Percentiles rank a stretch among this genome's conserved stretches.
These are phyloP conservation scores for Loris lydekkerianus DNA, from an alignment of 2,797 vertebrate species.

Conservation along the genomic window DNA sequence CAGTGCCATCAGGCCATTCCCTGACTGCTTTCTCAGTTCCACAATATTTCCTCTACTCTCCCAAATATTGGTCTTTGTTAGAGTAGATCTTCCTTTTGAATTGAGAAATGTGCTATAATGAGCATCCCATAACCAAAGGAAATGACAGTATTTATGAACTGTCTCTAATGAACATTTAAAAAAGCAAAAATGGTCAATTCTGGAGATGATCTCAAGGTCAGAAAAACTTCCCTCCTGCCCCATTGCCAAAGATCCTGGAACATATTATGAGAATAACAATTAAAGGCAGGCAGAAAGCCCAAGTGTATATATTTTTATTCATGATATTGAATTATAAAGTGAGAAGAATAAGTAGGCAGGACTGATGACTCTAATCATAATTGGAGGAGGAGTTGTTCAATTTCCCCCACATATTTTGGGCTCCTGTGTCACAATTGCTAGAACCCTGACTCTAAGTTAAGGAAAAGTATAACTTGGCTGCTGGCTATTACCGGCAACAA, in stretches of 20 bases:
- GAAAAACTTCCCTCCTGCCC: not conserved
- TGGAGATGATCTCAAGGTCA: not conserved
- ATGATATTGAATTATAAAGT: constrained; percentile 18
- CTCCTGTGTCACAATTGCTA: not conserved
- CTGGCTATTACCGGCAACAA: not conserved
- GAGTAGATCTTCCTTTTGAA: constrained; percentile 13
- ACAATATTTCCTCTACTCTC: constrained; percentile 53
- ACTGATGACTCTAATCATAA: not conserved
- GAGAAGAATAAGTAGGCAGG: not conserved
- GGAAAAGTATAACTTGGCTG: not conserved
- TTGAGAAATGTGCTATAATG: not conserved
- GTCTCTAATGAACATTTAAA: constrained; percentile 2
- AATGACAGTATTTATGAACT: constrained; percentile 32
- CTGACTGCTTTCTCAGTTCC: constrained; percentile 5
- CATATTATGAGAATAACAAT: constrained; percentile 55
- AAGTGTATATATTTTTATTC: constrained; percentile 11
- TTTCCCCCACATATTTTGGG: constrained; percentile 31
- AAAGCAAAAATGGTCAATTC: not conserved
- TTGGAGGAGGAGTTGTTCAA: not conserved
- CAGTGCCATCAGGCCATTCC: not conserved
- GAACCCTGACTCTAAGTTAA: constrained; percentile 31
- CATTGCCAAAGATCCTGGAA: not conserved
- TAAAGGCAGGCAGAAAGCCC: constrained; percentile 19
- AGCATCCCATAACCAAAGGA: not conserved
- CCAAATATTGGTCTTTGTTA: not conserved